These are phyloP conservation scores for Cyclina sinensis DNA, from an alignment of 1,140 invertebrate genomes.

Conservation along the genomic window DNA sequence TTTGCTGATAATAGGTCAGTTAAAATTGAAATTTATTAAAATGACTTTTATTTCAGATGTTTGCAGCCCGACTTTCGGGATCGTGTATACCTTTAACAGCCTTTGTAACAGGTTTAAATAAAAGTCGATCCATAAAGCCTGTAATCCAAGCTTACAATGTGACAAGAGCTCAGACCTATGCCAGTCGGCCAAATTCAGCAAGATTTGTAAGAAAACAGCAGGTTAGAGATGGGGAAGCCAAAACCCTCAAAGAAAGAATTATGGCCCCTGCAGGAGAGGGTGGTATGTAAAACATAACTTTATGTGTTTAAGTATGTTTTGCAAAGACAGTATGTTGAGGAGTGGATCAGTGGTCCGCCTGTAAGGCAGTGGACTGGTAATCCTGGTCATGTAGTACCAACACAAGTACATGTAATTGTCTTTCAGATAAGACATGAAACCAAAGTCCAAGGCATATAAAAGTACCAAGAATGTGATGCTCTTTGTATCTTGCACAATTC, in stretches of 20 bases:
- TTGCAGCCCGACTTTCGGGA: constrained; percentile 69
- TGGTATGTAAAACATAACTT: constrained; percentile 84
- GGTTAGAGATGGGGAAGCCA: constrained; percentile 57
- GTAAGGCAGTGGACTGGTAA: too few relatives aligned
- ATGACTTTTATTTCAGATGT: constrained; percentile 64
- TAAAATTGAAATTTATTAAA: too few relatives aligned
- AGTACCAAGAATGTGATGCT: too few relatives aligned
- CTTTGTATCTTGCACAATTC: too few relatives aligned
- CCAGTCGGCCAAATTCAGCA: constrained; percentile 71
- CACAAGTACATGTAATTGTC: too few relatives aligned
- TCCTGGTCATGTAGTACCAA: too few relatives aligned
- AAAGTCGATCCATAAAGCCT: constrained; percentile 34
- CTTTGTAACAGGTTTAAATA: constrained; percentile 76
- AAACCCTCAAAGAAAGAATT: constrained; percentile 87
- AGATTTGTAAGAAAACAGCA: constrained; percentile 41
- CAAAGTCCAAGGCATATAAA: too few relatives aligned
- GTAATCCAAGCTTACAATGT: constrained; percentile 66
- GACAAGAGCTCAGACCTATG: constrained; percentile 73
- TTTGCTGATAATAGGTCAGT: too few relatives aligned
- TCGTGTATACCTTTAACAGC: constrained; percentile 75
- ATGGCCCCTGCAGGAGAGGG: constrained; percentile 88
- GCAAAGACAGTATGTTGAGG: too few relatives aligned
- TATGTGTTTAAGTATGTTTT: too few relatives aligned
- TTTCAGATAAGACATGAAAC: too few relatives aligned
- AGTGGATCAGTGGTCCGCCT: too few relatives aligned